These are phyloP conservation scores for Bolborhynchus lineola DNA, from an alignment of 2,113 vertebrate species.

Conservation along the genomic window DNA sequence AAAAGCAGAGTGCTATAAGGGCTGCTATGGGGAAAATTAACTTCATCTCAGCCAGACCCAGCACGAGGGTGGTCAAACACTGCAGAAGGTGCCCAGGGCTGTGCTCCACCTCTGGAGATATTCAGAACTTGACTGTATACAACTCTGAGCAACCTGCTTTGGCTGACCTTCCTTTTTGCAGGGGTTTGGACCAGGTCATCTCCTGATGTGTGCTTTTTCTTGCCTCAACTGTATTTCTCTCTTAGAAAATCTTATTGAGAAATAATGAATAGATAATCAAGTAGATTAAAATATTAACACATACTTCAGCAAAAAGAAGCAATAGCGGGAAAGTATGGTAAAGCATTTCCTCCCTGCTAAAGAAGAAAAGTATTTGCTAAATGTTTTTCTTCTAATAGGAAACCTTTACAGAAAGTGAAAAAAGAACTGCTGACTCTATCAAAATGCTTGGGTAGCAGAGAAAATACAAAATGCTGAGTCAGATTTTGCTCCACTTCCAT, in stretches of 20 bases:
- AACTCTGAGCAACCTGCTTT: not conserved
- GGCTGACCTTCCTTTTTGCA: not conserved
- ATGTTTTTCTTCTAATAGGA: constrained; percentile 8
- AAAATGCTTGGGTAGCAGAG: not conserved
- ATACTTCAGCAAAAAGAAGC: not conserved
- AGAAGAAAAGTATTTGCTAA: not conserved
- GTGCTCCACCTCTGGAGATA: not conserved
- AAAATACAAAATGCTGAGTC: not conserved
- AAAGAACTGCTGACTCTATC: not conserved
- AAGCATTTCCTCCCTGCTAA: not conserved
- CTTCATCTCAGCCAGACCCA: not conserved
- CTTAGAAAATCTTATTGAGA: not conserved
- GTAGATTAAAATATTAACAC: not conserved
- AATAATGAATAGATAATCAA: not conserved
- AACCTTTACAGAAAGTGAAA: not conserved
- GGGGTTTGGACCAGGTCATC: not conserved
- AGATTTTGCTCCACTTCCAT: not conserved
- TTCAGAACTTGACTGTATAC: not conserved
- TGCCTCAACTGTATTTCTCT: not conserved
- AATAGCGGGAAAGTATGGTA: not conserved
- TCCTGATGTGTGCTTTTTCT: not conserved
- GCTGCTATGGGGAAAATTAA: not conserved
- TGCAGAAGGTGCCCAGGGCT: not conserved
- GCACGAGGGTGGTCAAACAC: not conserved
- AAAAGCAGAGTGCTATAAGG: not conserved